These are phyloP conservation scores for Aurelia coerulea DNA, from an alignment of 30 jellyfish, hydroid and myxozoan genomes.

Conservation along the genomic window DNA sequence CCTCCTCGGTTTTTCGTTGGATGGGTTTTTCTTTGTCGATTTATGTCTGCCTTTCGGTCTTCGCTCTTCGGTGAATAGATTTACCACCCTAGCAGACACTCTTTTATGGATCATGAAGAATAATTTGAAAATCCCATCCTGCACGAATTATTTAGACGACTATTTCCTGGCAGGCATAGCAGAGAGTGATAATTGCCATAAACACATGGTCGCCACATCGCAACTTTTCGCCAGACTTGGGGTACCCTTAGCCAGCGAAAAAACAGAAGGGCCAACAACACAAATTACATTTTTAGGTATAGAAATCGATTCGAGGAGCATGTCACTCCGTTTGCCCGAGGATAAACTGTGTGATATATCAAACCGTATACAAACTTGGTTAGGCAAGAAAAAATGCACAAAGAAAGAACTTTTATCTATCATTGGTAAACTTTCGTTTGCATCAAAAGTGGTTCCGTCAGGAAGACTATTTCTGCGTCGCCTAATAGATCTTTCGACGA, in stretches of 20 bases:
- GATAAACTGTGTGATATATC: background rate
- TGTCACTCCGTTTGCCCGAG: slow-evolving; percentile 1
- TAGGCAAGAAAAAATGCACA: background rate
- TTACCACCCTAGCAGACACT: slow-evolving; percentile 9
- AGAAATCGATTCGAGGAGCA: background rate
- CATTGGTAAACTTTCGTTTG: slow-evolving; percentile 29
- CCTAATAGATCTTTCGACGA: no score
- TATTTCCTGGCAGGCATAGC: slow-evolving; percentile 32
- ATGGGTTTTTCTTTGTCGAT: slow-evolving; percentile 15
- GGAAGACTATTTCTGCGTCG: no score
- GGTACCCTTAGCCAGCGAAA: slow-evolving; percentile 1
- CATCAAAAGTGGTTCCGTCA: no score
- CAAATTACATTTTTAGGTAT: slow-evolving; percentile 3
- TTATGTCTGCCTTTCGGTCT: no score
- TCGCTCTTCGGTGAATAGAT: background rate
- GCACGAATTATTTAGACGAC: slow-evolving; percentile 39
- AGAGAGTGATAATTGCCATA: background rate
- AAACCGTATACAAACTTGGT: background rate
- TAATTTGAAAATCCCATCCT: background rate
- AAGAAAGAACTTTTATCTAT: slow-evolving; percentile 5
- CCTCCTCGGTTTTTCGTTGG: slow-evolving; percentile 24
- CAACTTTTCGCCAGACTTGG: background rate
- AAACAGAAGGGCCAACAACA: slow-evolving; percentile 1
- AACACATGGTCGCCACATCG: background rate
- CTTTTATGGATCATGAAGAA: slow-evolving; percentile 3